Evolutionary conservation across 2,113 vertebrate species (phyloP).

Genomic region (Mastomys coucha): DNA sequence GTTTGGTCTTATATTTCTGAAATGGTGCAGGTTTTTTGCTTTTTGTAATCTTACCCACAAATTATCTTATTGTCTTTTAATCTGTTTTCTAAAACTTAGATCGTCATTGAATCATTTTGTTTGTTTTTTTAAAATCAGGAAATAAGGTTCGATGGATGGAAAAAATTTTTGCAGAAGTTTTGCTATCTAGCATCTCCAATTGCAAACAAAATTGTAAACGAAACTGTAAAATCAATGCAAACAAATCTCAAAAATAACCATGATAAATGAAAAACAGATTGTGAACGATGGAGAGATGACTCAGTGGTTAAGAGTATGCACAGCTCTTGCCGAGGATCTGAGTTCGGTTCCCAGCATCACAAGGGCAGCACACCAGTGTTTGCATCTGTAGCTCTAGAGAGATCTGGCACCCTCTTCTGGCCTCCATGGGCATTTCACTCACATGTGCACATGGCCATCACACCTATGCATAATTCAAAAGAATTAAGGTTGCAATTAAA

Average conservation of each 20-base stretch:
- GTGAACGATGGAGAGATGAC: neutral
- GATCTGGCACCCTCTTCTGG: neutral
- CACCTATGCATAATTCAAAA: too few relatives aligned
- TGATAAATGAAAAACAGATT: neutral
- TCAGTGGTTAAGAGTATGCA: neutral
- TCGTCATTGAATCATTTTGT: neutral
- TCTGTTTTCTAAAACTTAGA: neutral
- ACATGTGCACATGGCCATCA: neutral
- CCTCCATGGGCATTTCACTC: too few relatives aligned
- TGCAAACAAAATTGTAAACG: too few relatives aligned
- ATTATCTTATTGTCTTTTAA: neutral
- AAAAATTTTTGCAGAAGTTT: neutral
- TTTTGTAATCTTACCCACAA: neutral
- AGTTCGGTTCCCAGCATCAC: neutral
- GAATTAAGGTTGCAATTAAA: neutral
- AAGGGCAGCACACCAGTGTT: neutral
- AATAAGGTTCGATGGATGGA: neutral
- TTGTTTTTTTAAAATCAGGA: neutral
- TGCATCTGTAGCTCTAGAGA: neutral
- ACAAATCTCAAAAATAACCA: neutral
- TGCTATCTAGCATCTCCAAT: neutral
- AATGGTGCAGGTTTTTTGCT: neutral
- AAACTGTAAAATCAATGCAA: neutral
- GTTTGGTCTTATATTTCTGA: neutral
- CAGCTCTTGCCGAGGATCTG: neutral